Conservation (phyloP, 1,140 invertebrate genomes). For the Dinothrombium tinctorium region DNA sequence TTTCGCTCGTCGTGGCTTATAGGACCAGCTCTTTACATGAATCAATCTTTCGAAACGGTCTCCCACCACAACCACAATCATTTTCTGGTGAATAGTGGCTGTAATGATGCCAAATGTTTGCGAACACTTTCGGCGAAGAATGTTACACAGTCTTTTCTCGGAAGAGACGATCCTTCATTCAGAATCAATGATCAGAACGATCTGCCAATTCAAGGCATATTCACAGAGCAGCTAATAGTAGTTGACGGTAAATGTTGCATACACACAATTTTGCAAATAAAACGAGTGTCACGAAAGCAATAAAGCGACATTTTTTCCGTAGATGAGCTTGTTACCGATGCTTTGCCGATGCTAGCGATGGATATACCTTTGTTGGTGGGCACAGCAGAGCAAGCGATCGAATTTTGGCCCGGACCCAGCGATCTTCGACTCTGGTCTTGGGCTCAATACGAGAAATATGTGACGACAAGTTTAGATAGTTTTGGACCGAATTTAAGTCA, state of each 20-base stretch:
- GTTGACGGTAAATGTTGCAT: slow-evolving; percentile 14
- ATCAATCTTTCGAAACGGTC: slow-evolving; percentile 8
- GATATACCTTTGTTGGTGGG: slow-evolving; percentile 7
- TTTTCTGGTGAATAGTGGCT: background rate
- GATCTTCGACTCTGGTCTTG: slow-evolving; percentile 13
- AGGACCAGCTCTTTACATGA: slow-evolving; percentile 13
- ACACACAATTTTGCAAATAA: too few relatives aligned
- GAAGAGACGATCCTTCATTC: slow-evolving; percentile 15
- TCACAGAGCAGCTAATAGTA: slow-evolving; percentile 14
- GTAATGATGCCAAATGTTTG: slow-evolving; percentile 10
- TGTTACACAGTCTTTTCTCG: slow-evolving; percentile 11
- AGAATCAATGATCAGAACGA: slow-evolving; percentile 16
- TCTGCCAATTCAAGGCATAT: slow-evolving; percentile 15
- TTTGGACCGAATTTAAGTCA: slow-evolving; percentile 12
- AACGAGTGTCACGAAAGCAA: background rate
- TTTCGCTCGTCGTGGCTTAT: slow-evolving; percentile 13
- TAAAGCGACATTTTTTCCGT: too few relatives aligned
- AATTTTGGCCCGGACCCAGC: slow-evolving; percentile 14
- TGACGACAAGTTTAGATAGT: slow-evolving; percentile 14
- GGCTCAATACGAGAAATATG: slow-evolving; percentile 15
- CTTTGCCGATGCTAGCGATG: background rate
- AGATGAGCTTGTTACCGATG: background rate
- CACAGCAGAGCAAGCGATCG: slow-evolving; percentile 13
- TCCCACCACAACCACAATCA: slow-evolving; percentile 3
- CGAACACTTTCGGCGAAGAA: slow-evolving; percentile 5